Evolutionary conservation across 2,797 vertebrate species (phyloP).

Genomic region (Tenualosa thibaudeaui): DNA sequence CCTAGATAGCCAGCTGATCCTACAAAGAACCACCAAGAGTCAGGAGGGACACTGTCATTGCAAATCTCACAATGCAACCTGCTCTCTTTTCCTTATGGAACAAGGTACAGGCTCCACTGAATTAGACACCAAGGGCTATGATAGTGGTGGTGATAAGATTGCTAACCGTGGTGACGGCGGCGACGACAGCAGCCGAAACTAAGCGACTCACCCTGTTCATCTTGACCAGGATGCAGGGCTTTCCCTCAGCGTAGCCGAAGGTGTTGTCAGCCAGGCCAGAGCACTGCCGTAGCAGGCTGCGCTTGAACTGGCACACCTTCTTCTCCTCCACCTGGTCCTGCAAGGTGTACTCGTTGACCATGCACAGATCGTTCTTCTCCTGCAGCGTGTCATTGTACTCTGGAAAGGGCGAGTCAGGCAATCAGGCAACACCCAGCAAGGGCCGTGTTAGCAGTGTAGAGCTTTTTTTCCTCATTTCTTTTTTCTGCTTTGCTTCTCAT

Average conservation of each 20-base stretch:
- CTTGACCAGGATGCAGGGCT: slow-evolving; percentile 88
- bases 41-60: too few species aligned
- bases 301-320: slow-evolving; percentile 83
- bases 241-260: slow-evolving; percentile 83
- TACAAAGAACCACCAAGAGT: too few species aligned
- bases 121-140: too few species aligned
- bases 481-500: not conserved
- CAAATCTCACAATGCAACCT: too few species aligned
- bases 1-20: not conserved
- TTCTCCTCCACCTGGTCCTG: slow-evolving; percentile 65
- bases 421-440: not conserved
- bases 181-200: too few species aligned
- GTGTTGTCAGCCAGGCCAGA: slow-evolving; percentile 78
- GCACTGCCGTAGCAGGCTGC: slow-evolving; percentile 75
- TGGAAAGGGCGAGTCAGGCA: slow-evolving; percentile 56
- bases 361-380: slow-evolving; percentile 76
- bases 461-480: not conserved
- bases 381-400: slow-evolving; percentile 83
- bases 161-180: too few species aligned
- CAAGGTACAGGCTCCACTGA: too few species aligned
- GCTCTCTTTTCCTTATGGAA: too few species aligned
- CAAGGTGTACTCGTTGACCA: slow-evolving; percentile 66
- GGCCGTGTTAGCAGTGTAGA: not conserved
- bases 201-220: slow-evolving; percentile 87
- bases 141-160: too few species aligned